Evolutionary conservation across 1,140 invertebrate genomes (phyloP).

Genomic region (Bombus cullumanus): DNA sequence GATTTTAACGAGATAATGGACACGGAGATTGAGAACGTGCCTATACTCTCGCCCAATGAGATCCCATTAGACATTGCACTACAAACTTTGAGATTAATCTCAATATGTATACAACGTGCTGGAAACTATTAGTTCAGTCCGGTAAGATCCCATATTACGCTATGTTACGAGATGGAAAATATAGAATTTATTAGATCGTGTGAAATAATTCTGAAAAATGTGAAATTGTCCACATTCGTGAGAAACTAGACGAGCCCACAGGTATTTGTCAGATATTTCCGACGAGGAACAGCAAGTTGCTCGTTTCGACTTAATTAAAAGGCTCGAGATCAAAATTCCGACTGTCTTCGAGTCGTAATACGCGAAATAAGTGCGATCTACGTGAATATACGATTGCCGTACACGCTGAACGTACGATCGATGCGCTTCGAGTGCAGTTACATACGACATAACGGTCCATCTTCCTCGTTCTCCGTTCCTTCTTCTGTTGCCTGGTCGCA

Average conservation of each 20-base stretch:
- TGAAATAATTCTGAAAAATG: no score
- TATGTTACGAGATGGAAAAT: no score
- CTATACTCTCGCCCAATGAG: background rate
- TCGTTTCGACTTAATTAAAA: no score
- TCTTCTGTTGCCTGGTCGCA: background rate
- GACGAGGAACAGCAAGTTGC: no score
- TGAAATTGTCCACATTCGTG: no score
- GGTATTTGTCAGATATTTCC: no score
- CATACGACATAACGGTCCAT: constrained; percentile 63
- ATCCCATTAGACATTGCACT: background rate
- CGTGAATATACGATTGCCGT: constrained; percentile 64
- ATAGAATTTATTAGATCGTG: no score
- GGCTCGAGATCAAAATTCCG: background rate
- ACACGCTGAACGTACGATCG: constrained; percentile 55
- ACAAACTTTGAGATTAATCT: background rate
- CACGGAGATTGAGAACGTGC: background rate
- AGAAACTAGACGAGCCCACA: no score
- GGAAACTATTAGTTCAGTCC: no score
- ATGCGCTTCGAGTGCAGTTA: constrained; percentile 63
- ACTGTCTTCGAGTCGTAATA: background rate
- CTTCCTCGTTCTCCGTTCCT: constrained; percentile 39
- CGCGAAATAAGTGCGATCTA: constrained; percentile 33
- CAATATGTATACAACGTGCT: no score
- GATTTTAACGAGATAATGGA: constrained; percentile 8
- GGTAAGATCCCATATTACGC: no score